These are phyloP conservation scores for Channa argus DNA, from an alignment of 2,113 vertebrate species.

Conservation along the genomic window DNA sequence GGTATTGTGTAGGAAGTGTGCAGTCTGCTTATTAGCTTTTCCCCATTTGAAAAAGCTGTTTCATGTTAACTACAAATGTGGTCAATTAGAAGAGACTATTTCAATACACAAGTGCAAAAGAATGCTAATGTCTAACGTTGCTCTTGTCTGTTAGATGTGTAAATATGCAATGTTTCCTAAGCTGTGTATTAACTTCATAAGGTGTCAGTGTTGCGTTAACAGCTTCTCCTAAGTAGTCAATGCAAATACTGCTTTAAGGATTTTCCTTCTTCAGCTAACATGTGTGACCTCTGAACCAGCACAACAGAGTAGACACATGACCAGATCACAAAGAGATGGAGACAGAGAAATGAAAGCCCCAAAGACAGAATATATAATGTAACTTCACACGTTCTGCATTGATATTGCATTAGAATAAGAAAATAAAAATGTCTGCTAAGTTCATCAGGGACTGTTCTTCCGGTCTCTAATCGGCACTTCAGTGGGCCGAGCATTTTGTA, in stretches of 20 bases:
- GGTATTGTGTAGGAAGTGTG: neutral
- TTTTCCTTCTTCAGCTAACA: neutral
- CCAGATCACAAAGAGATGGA: slow-evolving; percentile 47
- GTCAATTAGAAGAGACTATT: too few species aligned
- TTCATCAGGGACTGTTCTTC: neutral
- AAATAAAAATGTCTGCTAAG: neutral
- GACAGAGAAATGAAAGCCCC: slow-evolving; percentile 40
- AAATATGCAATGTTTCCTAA: neutral
- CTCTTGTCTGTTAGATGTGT: neutral
- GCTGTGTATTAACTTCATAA: neutral
- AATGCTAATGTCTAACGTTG: neutral
- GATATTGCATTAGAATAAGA: neutral
- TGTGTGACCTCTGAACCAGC: slow-evolving; percentile 55
- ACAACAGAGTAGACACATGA: slow-evolving; percentile 29
- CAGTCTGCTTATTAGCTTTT: neutral
- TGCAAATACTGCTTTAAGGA: neutral
- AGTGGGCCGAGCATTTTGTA: too few species aligned
- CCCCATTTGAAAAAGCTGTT: neutral
- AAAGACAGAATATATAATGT: slow-evolving; percentile 40
- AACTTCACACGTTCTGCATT: neutral
- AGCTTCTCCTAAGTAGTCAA: neutral
- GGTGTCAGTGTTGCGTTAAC: neutral
- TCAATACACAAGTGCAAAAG: too few species aligned
- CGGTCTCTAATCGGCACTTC: slow-evolving; percentile 3
- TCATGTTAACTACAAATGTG: neutral